Conservation (phyloP, 2,113 vertebrate species). For the Sceloporus undulatus region DNA sequence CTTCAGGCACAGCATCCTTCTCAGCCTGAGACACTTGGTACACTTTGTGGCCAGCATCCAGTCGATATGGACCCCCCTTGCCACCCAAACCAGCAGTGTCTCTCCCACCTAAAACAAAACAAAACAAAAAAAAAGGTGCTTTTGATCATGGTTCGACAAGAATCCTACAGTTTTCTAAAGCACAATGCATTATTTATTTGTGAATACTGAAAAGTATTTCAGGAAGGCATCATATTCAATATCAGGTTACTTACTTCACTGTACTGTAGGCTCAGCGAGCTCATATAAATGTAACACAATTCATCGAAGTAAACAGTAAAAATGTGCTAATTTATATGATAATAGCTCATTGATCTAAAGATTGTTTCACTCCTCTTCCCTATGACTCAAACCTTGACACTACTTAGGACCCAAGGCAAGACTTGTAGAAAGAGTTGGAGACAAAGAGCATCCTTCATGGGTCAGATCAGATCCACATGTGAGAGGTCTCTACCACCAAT, state of each 20-base stretch:
- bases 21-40: conserved; percentile 92
- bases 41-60: conserved; percentile 92
- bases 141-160: neutral
- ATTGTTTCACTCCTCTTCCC: neutral
- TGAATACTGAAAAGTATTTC: neutral
- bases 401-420: no score
- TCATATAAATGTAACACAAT: neutral
- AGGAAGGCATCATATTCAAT: neutral
- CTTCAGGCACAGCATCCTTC: conserved; percentile 93
- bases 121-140: neutral
- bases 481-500: no score
- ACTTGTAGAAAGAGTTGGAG: no score
- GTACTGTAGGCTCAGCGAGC: neutral
- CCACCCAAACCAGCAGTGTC: conserved; percentile 96
- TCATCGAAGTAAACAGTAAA: neutral
- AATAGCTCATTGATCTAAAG: neutral
- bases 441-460: no score
- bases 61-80: conserved; percentile 93
- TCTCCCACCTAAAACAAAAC: conserved; percentile 86
- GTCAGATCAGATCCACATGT: no score
- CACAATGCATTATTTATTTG: no score
- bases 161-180: neutral
- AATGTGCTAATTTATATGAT: neutral
- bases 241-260: no score
- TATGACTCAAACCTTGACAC: neutral